Conservation (phyloP, 2,888 invertebrate species). For the Metacarcinus magister region DNA sequence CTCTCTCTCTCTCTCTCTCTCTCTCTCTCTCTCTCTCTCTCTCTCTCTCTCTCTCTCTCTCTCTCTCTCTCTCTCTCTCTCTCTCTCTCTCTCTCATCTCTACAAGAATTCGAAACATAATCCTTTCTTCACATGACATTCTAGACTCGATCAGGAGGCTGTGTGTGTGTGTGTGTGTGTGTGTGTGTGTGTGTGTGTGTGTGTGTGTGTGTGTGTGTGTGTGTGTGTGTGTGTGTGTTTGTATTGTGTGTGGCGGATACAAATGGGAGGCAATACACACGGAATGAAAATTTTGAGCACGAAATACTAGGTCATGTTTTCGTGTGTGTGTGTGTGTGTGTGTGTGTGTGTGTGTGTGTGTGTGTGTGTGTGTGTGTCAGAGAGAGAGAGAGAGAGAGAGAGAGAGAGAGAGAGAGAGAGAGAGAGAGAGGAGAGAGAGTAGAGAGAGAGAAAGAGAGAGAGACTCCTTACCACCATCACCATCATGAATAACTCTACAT, state of each 20-base stretch:
- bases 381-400: slow-evolving; percentile 17
- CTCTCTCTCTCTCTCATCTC: slow-evolving; percentile 11
- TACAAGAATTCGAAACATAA: background rate
- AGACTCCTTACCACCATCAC: background rate
- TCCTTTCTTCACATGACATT: background rate
- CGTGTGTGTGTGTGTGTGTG: background rate
- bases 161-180: background rate
- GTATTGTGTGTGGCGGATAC: background rate
- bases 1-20: background rate
- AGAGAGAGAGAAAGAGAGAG: background rate
- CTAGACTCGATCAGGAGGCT: background rate
- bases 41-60: background rate
- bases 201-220: background rate
- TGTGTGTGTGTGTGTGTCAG: background rate
- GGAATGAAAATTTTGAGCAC: slow-evolving; percentile 12
- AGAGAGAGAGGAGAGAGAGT: background rate
- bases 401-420: slow-evolving; percentile 2
- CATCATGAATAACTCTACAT: background rate
- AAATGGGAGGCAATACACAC: background rate
- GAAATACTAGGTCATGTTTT: background rate
- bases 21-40: background rate
- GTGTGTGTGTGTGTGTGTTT: background rate
- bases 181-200: background rate
- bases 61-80: slow-evolving; percentile 41
- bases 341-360: background rate